A percentile compares a stretch with the other conserved stretches of the same genome.
These are phyloP conservation scores for Rhopalosiphum padi DNA, from an alignment of 1,140 invertebrate species.

Conservation along the genomic window DNA sequence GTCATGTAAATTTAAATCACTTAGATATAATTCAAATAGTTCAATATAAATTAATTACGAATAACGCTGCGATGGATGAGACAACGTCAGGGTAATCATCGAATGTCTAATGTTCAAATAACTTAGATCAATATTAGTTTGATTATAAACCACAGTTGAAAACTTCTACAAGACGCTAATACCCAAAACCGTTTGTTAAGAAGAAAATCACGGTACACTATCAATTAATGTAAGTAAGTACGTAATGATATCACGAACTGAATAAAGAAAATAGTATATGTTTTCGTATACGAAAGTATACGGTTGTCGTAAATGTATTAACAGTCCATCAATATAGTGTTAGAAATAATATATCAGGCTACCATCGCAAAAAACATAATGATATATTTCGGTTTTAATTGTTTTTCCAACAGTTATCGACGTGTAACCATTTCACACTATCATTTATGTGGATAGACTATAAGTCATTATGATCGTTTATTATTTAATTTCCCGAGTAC, in stretches of 20 bases:
- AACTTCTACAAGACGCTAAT: not conserved
- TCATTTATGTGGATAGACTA: not conserved
- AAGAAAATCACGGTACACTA: not conserved
- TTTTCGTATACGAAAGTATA: too few species aligned
- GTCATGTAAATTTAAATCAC: not conserved
- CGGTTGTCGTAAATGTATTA: not conserved
- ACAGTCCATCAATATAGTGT: not conserved
- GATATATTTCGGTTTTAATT: not conserved
- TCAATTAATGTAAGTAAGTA: not conserved
- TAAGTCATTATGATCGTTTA: not conserved
- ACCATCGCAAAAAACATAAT: not conserved
- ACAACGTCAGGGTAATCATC: not conserved
- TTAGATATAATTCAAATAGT: not conserved
- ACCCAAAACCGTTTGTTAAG: not conserved
- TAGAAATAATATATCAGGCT: too few species aligned
- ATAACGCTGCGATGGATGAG: not conserved
- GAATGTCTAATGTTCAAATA: not conserved
- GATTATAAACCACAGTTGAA: constrained; percentile 12
- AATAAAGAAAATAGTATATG: not conserved
- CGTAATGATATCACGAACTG: not conserved
- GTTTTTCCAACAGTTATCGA: not conserved
- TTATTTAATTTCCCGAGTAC: not conserved
- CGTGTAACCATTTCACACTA: too few species aligned
- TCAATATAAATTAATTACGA: not conserved
- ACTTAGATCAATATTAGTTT: not conserved